Evolutionary conservation across 2,113 vertebrate species (phyloP), one percentile per base, ranked within the genome.

Genomic region (Archilochus colubris): DNA sequence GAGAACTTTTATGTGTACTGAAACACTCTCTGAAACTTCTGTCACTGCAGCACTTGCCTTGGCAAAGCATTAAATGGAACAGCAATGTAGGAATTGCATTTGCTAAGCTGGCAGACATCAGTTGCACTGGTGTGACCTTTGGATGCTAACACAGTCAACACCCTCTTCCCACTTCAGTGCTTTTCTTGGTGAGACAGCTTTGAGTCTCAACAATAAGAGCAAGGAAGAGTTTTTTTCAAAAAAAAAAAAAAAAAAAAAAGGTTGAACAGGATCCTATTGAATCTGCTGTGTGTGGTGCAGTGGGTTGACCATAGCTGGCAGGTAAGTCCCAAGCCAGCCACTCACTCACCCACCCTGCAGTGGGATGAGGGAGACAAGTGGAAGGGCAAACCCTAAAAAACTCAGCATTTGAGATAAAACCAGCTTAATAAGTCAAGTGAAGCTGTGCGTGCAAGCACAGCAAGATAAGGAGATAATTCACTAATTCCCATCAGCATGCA

Each of bases 81-180:
- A 57, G 68, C 36, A 43, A 22, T 54, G 59, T 44, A 62, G 69
- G 51, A 94, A 57, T 40, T 77, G 31, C 44, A 16, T 91, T 91
- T 57, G 36, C 64, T 73, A 61, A 86, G 25, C 80, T 83, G 64
- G 67, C 77, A 83, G 87, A 12, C 62, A 38, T 12, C 76, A 73
- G 40, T 28, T 76, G 63, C 55, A 50, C 57, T 62, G 82, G 33
- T 75, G 50, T 76, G 54, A 76, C 86, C 75, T 93, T 90, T 82
- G 66, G 70, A 59, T 78, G 70, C 36, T 84, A 70, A 72, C 51
- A 28, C 46, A 67, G 57, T 58, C 94, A 78, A 93, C 86, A 91
- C 61, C 62, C 73, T 70, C 55, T 84, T 89, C 43, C 53, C 38
- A 54, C 38, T 84, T 87, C 78, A 63, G 0, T 70, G 48, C 53